These are phyloP conservation scores for Contarinia nasturtii DNA, from an alignment of 1,140 invertebrate species.

Conservation along the genomic window DNA sequence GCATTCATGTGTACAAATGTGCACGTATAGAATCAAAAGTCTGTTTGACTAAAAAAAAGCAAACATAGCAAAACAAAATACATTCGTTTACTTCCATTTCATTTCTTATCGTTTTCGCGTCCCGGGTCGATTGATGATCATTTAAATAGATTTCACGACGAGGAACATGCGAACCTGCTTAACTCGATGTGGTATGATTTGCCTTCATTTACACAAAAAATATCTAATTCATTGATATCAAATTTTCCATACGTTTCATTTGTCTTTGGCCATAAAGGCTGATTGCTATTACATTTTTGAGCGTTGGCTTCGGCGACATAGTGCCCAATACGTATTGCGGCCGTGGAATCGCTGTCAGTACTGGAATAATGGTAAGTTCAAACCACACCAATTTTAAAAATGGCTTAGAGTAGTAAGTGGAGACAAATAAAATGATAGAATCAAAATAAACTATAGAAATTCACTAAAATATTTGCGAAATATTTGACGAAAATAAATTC, in stretches of 20 bases:
- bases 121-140: background rate
- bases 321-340: slow-evolving; percentile 99
- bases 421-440: background rate
- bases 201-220: too few species aligned
- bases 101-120: background rate
- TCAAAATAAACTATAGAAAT: background rate
- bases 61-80: too few species aligned
- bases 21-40: too few species aligned
- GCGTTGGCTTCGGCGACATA: slow-evolving; percentile 98
- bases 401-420: background rate
- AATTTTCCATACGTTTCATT: too few species aligned
- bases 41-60: too few species aligned
- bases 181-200: slow-evolving; percentile 72
- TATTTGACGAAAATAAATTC: too few species aligned
- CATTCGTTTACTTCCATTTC: too few species aligned
- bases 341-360: slow-evolving; percentile 90
- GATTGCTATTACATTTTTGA: slow-evolving; percentile 94
- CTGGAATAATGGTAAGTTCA: slow-evolving; percentile 90
- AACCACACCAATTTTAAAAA: slow-evolving; percentile 3
- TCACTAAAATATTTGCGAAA: too few species aligned
- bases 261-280: slow-evolving; percentile 29
- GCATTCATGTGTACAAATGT: too few species aligned
- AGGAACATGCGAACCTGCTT: slow-evolving; percentile 90
- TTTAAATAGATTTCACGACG: slow-evolving; percentile 69
- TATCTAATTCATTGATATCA: too few species aligned